These are phyloP conservation scores for Leucoma salicis DNA, from an alignment of 2,888 invertebrate species.

Conservation along the genomic window DNA sequence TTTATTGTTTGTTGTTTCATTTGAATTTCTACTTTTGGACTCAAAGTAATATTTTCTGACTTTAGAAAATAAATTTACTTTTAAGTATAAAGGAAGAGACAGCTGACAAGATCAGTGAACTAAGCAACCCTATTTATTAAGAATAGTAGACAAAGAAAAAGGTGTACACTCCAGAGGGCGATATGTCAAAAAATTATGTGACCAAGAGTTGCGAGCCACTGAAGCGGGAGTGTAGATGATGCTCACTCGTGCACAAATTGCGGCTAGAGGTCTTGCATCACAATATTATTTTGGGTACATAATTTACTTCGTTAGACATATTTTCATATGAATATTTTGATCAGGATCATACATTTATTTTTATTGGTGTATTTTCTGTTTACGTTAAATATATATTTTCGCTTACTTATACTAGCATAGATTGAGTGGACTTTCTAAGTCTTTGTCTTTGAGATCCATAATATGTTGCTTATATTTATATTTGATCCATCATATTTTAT, in stretches of 20 bases:
- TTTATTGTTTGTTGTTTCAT: no score
- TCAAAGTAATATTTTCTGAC: no score
- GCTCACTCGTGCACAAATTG: constrained; percentile 23
- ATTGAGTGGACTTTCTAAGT: no score
- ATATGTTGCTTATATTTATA: no score
- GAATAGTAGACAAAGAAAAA: constrained; percentile 58
- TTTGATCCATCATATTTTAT: no score
- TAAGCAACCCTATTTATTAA: constrained; percentile 52
- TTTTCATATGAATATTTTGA: not conserved
- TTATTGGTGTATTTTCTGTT: no score
- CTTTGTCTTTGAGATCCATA: no score
- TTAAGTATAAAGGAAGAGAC: constrained; percentile 8
- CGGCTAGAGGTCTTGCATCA: constrained; percentile 18
- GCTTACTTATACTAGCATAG: no score
- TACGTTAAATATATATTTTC: no score
- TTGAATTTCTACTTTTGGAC: no score
- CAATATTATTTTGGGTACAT: constrained; percentile 7
- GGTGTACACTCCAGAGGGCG: constrained; percentile 53
- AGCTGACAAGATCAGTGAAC: constrained; percentile 26
- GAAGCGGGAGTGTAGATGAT: constrained; percentile 11
- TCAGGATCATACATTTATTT: no score
- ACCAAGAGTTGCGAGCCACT: constrained; percentile 32
- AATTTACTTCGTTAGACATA: not conserved
- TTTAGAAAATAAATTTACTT: constrained; percentile 1
- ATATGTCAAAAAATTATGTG: constrained; percentile 68